Base-by-base conservation (phyloP, 2,888 invertebrate species). In the Liodrosophila aerea region DNA sequence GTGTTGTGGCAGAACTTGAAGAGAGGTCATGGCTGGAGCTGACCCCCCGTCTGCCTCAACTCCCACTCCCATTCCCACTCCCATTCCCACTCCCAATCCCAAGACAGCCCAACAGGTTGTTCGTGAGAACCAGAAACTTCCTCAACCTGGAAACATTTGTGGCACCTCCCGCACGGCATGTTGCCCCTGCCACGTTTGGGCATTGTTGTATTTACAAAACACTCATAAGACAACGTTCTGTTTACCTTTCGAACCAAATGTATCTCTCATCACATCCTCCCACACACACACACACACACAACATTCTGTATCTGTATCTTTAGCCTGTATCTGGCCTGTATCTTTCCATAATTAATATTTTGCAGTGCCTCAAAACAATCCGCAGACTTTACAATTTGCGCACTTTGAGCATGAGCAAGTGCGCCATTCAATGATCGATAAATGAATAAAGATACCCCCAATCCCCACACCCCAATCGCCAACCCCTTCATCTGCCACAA, bases 121-220 rank as follows among this genome's bases (percentile, higher is more conserved):
- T 45, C 56, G 65, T 66, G 37, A 66, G 73, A 66, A 66, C 73
- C 52, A 46, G 67, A 59, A 73, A 68, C 67, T 67, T 66, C 66
- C 66, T 72, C 66, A 71, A 71, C 51, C 57, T 64, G 57, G 46
- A 44, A 64, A 37, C 54, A 45, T 45, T 53, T 41, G 33, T 63
- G 29, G 18, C 12, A n/a, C 4, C 44, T 11, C 9, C 61, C 33
- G 4, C 31, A 16, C 22, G n/a, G n/a, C 15, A 1, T 29, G 9
- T 2, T 41, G 7, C 11, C 27, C 11, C 22, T 13, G 5, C 11
- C 43, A 30, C 36, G 30, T 36, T 43, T 34, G 4, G 22, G 11
- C 34, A 61, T 39, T 18, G 37, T 37, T 9, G n/a, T 29, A 43
- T 67, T 68, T 73, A 68, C 67, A 40, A 73, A 73, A 68, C 67